These are phyloP conservation scores for Neoseiulus cucumeris DNA, from an alignment of 1,140 invertebrate species.

Conservation along the genomic window DNA sequence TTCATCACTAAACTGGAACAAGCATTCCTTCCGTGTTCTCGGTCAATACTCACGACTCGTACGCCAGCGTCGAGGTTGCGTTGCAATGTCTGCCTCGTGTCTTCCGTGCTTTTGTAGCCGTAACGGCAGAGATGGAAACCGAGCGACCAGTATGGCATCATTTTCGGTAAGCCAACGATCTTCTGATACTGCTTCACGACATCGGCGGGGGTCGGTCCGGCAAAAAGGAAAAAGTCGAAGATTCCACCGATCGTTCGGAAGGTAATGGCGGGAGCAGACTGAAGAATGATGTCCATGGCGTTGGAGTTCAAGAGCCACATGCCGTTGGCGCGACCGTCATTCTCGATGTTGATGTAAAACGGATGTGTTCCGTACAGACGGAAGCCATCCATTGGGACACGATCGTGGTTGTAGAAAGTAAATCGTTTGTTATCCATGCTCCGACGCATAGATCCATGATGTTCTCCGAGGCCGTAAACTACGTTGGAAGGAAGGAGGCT, in stretches of 20 bases:
- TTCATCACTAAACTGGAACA: too few relatives aligned
- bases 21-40: neutral
- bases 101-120: conserved; percentile 44
- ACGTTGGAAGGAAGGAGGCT: conserved; percentile 28
- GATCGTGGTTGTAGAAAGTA: conserved; percentile 17
- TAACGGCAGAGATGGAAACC: conserved; percentile 39
- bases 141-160: conserved; percentile 32
- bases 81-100: conserved; percentile 33
- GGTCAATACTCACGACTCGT: conserved; percentile 23
- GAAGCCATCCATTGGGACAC: conserved; percentile 7
- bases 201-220: conserved; percentile 43
- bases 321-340: conserved; percentile 33
- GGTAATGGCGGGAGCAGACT: conserved; percentile 51
- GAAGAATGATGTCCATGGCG: conserved; percentile 56
- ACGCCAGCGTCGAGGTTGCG: conserved; percentile 25
- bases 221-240: conserved; percentile 48
- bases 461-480: conserved; percentile 35
- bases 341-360: conserved; percentile 17
- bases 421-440: conserved; percentile 17
- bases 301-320: conserved; percentile 56
- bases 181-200: conserved; percentile 32
- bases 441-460: conserved; percentile 12
- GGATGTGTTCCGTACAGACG: conserved; percentile 19
- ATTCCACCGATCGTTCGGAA: conserved; percentile 52
- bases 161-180: conserved; percentile 22